Evolutionary conservation across 2,888 invertebrate genomes (phyloP).

Genomic region (Dione juno): DNA sequence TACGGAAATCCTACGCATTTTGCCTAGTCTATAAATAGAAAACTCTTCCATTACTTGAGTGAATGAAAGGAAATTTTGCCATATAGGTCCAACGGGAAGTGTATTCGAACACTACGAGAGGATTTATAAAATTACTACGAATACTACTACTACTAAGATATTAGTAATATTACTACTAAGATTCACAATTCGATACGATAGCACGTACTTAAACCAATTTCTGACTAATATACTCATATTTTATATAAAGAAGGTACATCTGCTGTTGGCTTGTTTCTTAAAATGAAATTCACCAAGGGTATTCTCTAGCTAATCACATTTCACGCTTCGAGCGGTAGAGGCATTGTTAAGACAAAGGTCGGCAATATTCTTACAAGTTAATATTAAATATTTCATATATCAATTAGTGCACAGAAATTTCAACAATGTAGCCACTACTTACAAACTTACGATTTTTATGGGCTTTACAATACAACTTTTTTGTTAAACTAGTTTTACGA

Average conservation of each 20-base stretch:
- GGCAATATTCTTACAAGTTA: not conserved
- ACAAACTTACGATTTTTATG: not conserved
- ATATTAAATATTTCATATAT: not conserved
- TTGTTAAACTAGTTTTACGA: too few relatives aligned
- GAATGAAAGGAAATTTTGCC: too few relatives aligned
- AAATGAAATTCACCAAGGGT: constrained; percentile 23
- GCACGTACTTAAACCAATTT: too few relatives aligned
- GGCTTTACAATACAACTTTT: not conserved
- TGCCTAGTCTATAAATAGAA: not conserved
- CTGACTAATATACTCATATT: not conserved
- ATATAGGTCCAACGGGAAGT: too few relatives aligned
- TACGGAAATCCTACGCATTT: not conserved
- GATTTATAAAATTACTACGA: too few relatives aligned
- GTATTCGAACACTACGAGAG: too few relatives aligned
- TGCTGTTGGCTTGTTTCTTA: constrained; percentile 26
- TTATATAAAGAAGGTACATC: constrained; percentile 4
- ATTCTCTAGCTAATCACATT: constrained; percentile 34
- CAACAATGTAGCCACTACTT: too few relatives aligned
- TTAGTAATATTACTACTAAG: too few relatives aligned
- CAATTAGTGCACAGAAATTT: not conserved
- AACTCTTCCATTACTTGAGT: not conserved
- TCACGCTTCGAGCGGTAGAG: constrained; percentile 26
- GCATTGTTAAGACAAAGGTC: constrained; percentile 25
- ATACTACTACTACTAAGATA: too few relatives aligned
- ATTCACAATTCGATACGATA: too few relatives aligned